Base-by-base conservation (phyloP, 2,797 vertebrate genomes). In the Silurus lanzhouensis region DNA sequence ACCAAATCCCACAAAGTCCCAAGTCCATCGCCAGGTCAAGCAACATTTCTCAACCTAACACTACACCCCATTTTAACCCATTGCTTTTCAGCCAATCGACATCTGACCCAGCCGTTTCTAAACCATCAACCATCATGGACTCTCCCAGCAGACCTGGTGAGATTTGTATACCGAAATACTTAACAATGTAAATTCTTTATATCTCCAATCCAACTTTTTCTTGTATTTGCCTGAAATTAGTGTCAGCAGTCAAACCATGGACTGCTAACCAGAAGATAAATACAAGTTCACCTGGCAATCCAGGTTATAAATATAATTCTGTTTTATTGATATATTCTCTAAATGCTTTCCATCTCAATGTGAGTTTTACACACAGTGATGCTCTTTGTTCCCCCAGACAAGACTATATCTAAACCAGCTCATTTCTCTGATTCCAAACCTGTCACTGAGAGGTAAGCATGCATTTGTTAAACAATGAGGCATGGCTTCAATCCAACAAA, bases 141-240 rank as follows among this genome's bases (percentile, higher is more conserved):
- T 93, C 94, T 86, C 93, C 95, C 14, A 93, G 92, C 83, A 96
- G 95, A 70, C 81, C 95, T 82, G 94, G 96, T 95, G 91, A 92
- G 91, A 88, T 87, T 58, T 87, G 86, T 38, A 4, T 15, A 68
- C 9, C 0, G 0, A 48, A 44, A 48, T 60, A 60, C 17, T 48
- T 81, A 10, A 19, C 3, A 0, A 25, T 22, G 52, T 0, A 14
- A 25, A 78, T 66, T 10, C 5, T 17, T 66, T 13, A 46, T 5
- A 46, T 68, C 4, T 19, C 38, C 17, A 70, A 64, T 52, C 12
- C 38, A 52, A 67, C 15, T 27, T 44, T 68, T 38, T n/a, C 60
- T 2, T 61, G 27, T 2, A 10, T 15, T 55, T 44, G 1, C n/a
- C 55, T 67, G 31, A 64, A n/a, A 31, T n/a, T 72, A 85, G 75